Percentiles rank a stretch among this genome's conserved stretches.
Evolutionary conservation across 2,113 vertebrate genomes (phyloP).

Genomic region (Austrofundulus limnaeus): DNA sequence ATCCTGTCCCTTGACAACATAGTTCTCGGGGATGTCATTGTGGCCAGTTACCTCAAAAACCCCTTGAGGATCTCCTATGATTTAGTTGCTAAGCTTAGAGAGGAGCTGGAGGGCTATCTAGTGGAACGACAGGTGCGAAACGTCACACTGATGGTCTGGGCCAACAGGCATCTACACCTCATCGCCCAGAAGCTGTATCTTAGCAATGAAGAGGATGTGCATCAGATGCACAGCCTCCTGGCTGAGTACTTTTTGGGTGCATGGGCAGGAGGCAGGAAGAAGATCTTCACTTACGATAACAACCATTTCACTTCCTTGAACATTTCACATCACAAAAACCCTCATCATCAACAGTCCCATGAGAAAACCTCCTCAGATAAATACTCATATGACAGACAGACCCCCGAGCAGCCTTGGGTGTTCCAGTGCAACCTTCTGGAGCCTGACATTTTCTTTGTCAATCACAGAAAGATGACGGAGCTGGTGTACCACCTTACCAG

Average conservation of each 20-base stretch:
- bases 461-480: conserved; percentile 98
- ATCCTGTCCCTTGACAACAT: conserved; percentile 95
- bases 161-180: conserved; percentile 94
- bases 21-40: conserved; percentile 88
- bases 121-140: conserved; percentile 94
- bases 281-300: conserved; percentile 87
- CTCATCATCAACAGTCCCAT: conserved; percentile 81
- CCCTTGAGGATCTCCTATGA: conserved; percentile 91
- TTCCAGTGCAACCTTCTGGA: conserved; percentile 97
- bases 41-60: conserved; percentile 83
- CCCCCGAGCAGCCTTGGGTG: conserved; percentile 97
- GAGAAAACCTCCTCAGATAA: conserved; percentile 89
- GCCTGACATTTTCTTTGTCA: conserved; percentile 97
- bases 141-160: conserved; percentile 93
- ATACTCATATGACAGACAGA: conserved; percentile 91
- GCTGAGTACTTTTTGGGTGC: conserved; percentile 97
- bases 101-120: conserved; percentile 93
- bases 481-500: conserved; percentile 91
- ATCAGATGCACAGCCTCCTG: conserved; percentile 94
- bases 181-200: conserved; percentile 97
- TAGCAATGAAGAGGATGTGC: conserved; percentile 87
- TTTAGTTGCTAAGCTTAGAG: conserved; percentile 91
- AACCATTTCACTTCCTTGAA: conserved; percentile 87
- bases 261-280: conserved; percentile 94
- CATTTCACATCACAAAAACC: conserved; percentile 83